Conservation (phyloP, 2,888 invertebrate genomes). For the Drosophila hamatofila region DNA sequence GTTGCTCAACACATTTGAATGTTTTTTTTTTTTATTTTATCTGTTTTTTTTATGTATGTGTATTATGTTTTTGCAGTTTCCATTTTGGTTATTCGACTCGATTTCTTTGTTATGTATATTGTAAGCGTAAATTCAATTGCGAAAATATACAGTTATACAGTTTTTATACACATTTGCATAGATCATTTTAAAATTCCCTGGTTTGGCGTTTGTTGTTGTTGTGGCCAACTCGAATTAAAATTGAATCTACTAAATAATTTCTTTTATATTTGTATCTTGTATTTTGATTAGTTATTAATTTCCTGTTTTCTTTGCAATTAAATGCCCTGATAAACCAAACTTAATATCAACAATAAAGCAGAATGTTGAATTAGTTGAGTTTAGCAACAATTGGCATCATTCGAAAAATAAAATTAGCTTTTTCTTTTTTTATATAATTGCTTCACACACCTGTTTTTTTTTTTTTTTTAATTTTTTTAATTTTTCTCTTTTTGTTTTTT, state of each 20-base stretch:
- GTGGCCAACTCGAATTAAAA: conserved; percentile 57
- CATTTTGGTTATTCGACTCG: conserved; percentile 56
- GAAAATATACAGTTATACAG: conserved; percentile 75
- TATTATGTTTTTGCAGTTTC: conserved; percentile 66
- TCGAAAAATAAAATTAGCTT: conserved; percentile 35
- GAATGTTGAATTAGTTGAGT: conserved; percentile 31
- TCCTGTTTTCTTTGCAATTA: conserved; percentile 32
- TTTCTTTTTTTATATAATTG: conserved; percentile 21
- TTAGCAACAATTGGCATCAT: conserved; percentile 35
- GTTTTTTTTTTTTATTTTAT: conserved; percentile 38
- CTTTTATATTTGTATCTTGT: conserved; percentile 18
- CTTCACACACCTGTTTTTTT: conserved; percentile 46
- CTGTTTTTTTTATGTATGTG: conserved; percentile 22
- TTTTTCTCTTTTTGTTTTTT: background rate
- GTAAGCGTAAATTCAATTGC: conserved; percentile 77
- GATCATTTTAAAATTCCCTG: conserved; percentile 44
- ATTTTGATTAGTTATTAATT: conserved; percentile 60
- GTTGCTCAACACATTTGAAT: conserved; percentile 18
- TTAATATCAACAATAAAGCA: conserved; percentile 39
- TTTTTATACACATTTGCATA: conserved; percentile 42
- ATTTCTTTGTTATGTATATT: conserved; percentile 58
- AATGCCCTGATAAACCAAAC: conserved; percentile 18
- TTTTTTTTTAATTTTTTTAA: background rate
- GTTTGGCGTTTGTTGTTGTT: conserved; percentile 25
- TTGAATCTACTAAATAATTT: conserved; percentile 60